A percentile compares a stretch with the other conserved stretches of the same genome.
Evolutionary conservation across 1,140 invertebrate genomes (phyloP).

Genomic region (Hydropsyche tenuis): DNA sequence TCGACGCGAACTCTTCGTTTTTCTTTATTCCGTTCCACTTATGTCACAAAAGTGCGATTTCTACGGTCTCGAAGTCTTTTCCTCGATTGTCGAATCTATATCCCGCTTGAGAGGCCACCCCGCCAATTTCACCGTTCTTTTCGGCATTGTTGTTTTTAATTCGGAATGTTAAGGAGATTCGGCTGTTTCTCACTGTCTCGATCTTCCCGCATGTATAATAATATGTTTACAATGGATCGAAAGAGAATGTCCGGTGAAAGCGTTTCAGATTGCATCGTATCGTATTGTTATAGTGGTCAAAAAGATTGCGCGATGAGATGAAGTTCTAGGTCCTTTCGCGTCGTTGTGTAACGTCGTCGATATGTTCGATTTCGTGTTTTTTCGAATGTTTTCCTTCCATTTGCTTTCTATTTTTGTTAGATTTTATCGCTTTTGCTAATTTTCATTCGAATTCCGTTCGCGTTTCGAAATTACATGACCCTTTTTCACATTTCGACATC

Average conservation of each 20-base stretch:
- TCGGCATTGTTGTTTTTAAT: not conserved
- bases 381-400: no score
- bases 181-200: not conserved
- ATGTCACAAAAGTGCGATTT: slow-evolving; percentile 26
- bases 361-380: no score
- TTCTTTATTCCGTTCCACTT: slow-evolving; percentile 10
- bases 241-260: slow-evolving; percentile 24
- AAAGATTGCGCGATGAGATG: no score
- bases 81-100: slow-evolving; percentile 21
- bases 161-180: no score
- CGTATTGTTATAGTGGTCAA: no score
- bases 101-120: not conserved
- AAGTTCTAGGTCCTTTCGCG: no score
- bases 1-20: not conserved
- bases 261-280: not conserved
- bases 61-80: slow-evolving; percentile 13
- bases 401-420: no score
- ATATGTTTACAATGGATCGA: slow-evolving; percentile 9
- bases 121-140: not conserved
- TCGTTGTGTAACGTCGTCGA: no score
- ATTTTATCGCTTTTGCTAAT: no score
- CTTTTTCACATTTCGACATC: no score
- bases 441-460: no score
- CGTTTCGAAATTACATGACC: no score
- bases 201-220: not conserved